phyloP scores from a whole-genome alignment of 2,797 vertebrate genomes.

The Lutjanus argentimaculatus region DNA sequence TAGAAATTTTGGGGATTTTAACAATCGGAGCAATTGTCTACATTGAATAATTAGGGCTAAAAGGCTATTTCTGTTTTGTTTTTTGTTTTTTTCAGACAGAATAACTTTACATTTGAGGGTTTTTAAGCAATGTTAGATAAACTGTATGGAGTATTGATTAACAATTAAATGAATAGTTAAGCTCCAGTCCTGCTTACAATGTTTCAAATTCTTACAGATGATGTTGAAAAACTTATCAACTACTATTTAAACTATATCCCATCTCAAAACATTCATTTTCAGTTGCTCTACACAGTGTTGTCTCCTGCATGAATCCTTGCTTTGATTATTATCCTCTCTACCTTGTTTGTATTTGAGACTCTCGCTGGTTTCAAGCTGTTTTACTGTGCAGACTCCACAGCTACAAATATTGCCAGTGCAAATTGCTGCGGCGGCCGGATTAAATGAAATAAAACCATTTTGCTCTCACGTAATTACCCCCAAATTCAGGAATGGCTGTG shows the following conservation, averaged over 20 bases:
- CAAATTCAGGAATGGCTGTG: slow-evolving; percentile 81
- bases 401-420: slow-evolving; percentile 84
- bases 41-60: too few species aligned
- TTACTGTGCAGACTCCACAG: slow-evolving; percentile 64
- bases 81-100: not conserved
- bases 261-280: slow-evolving; percentile 29
- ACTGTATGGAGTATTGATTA: not conserved
- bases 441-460: slow-evolving; percentile 88
- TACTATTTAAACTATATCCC: not conserved
- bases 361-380: slow-evolving; percentile 78
- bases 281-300: slow-evolving; percentile 11
- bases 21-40: not conserved
- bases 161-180: not conserved
- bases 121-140: too few species aligned
- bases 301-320: slow-evolving; percentile 27
- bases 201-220: slow-evolving; percentile 1
- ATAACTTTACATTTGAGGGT: too few species aligned
- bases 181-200: not conserved
- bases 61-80: not conserved
- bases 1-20: not conserved
- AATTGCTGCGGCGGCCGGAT: slow-evolving; percentile 84
- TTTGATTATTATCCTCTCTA: slow-evolving; percentile 53
- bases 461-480: slow-evolving; percentile 85
- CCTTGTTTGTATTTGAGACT: slow-evolving; percentile 61
- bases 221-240: not conserved